phyloP scores from a whole-genome alignment of 2,113 vertebrate genomes.

The Actinemys pallida region DNA sequence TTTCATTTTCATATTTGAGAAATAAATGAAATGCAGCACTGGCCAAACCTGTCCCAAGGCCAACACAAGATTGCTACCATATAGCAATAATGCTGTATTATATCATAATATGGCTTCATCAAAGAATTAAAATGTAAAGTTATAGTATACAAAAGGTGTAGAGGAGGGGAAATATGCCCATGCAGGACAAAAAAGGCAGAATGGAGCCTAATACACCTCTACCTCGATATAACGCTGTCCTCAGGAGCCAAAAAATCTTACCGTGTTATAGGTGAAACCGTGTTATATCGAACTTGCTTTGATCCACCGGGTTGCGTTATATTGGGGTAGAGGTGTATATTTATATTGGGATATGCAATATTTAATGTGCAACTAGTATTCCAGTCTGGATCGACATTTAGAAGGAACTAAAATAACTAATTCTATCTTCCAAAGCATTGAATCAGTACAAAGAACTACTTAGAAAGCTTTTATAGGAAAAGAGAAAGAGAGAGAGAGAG shows the following conservation, averaged over 20 bases:
- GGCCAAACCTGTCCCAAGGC: not conserved
- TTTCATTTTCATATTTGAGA: not conserved
- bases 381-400: not conserved
- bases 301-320: too few relatives aligned
- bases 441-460: not conserved
- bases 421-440: not conserved
- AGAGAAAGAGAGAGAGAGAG: too few relatives aligned
- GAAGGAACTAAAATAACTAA: not conserved
- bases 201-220: not conserved
- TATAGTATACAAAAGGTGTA: not conserved
- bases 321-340: too few relatives aligned
- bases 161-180: not conserved
- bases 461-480: not conserved
- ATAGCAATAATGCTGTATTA: not conserved
- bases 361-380: not conserved
- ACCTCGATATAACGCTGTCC: too few relatives aligned
- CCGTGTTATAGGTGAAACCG: too few relatives aligned
- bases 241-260: too few relatives aligned
- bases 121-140: not conserved
- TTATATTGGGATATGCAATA: not conserved
- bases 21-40: not conserved
- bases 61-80: not conserved
- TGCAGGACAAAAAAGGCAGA: not conserved
- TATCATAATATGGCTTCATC: not conserved
- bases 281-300: too few relatives aligned